These are phyloP conservation scores for Myopa testacea DNA, from an alignment of 2,888 invertebrate species.

Conservation along the genomic window DNA sequence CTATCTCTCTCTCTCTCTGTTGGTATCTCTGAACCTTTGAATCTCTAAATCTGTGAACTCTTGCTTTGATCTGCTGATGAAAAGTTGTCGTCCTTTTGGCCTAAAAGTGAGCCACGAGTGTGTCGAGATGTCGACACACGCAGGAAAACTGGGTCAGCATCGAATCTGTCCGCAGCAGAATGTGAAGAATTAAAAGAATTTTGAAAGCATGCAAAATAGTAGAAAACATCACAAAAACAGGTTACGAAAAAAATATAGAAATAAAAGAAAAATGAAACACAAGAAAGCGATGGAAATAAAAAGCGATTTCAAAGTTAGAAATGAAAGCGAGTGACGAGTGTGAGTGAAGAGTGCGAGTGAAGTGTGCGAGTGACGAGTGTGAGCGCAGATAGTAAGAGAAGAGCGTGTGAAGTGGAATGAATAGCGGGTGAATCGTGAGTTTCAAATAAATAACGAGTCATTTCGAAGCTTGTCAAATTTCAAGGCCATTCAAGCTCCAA, in stretches of 20 bases:
- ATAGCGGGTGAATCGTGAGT: too few species aligned
- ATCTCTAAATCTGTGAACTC: not conserved
- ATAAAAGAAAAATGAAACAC: not conserved
- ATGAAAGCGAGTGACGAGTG: not conserved
- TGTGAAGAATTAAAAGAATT: not conserved
- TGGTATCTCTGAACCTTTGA: too few species aligned
- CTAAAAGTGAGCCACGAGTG: slow-evolving; percentile 24
- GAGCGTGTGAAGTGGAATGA: too few species aligned
- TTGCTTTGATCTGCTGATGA: not conserved
- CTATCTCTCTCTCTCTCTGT: too few species aligned
- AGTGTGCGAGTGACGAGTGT: not conserved
- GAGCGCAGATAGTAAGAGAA: too few species aligned
- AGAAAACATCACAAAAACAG: not conserved
- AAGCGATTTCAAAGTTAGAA: not conserved
- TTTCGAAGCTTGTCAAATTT: too few species aligned
- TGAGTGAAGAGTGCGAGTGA: not conserved
- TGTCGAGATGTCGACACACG: not conserved
- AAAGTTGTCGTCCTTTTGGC: not conserved
- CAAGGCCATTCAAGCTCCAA: too few species aligned
- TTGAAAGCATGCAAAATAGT: not conserved
- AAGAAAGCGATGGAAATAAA: not conserved
- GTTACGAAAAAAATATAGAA: not conserved
- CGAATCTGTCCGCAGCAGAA: not conserved
- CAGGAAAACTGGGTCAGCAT: slow-evolving; percentile 30
- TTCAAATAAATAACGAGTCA: too few species aligned